Evolutionary conservation across 1,140 invertebrate species (phyloP).

Genomic region (Atta texana): DNA sequence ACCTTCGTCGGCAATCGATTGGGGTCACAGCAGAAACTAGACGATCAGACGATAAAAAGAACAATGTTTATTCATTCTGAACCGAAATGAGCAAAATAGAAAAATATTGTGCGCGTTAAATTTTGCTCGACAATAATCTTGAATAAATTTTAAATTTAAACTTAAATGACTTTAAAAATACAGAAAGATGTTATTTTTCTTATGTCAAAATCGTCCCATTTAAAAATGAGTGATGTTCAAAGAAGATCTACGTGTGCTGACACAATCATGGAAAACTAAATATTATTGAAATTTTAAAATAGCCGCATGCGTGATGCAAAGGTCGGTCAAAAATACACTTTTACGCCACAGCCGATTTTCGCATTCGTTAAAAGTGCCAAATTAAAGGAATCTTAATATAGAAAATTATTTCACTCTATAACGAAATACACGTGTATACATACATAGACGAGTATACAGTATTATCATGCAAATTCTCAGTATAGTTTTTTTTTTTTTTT

Average conservation of each 20-base stretch:
- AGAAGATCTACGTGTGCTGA: background rate
- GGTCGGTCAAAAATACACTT: conserved; percentile 15
- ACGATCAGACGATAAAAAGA: conserved; percentile 8
- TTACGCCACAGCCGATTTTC: conserved; percentile 7
- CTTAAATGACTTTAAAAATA: background rate
- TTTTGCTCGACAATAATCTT: background rate
- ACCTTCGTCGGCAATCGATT: conserved; percentile 63
- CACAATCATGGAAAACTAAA: conserved; percentile 3
- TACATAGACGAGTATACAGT: too few relatives aligned
- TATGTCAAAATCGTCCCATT: background rate
- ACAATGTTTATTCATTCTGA: conserved; percentile 20
- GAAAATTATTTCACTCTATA: conserved; percentile 1
- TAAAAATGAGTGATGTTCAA: background rate
- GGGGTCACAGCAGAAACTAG: conserved; percentile 66
- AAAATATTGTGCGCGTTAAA: too few relatives aligned
- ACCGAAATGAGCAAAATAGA: background rate
- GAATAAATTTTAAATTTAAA: background rate
- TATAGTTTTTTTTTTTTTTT: background rate
- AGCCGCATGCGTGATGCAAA: background rate
- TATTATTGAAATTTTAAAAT: conserved; percentile 30
- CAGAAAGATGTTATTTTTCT: background rate
- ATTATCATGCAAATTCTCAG: conserved; percentile 12
- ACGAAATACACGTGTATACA: background rate
- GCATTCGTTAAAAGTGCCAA: background rate
- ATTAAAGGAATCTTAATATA: background rate